phyloP scores from a whole-genome alignment of 2,113 vertebrate genomes.

The Catharus bicknelli region DNA sequence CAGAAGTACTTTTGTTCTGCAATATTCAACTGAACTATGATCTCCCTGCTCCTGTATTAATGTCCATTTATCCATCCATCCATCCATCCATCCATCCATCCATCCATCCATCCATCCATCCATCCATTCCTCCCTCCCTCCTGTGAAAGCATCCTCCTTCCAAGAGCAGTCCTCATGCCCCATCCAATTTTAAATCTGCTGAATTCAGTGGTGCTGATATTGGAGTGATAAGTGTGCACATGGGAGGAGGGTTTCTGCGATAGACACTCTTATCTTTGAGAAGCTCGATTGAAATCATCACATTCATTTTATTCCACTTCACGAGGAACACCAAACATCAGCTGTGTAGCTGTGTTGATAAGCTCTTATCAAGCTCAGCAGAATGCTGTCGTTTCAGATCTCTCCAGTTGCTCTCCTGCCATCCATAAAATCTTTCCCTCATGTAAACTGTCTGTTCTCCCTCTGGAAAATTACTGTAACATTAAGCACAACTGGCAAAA shows the following conservation, averaged over 20 bases:
- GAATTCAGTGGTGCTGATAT: background rate
- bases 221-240: background rate
- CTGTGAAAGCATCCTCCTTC: background rate
- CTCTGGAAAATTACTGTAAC: background rate
- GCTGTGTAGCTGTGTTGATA: slow-evolving; percentile 34
- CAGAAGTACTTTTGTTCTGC: background rate
- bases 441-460: background rate
- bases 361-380: slow-evolving; percentile 59
- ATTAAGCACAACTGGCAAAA: background rate
- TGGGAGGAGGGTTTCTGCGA: background rate
- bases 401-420: background rate
- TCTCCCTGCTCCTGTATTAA: background rate
- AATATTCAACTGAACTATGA: background rate
- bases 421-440: slow-evolving; percentile 27
- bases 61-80: background rate
- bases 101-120: background rate
- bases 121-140: background rate
- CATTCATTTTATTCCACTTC: slow-evolving; percentile 37
- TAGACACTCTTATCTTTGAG: slow-evolving; percentile 25
- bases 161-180: background rate
- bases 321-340: background rate
- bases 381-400: slow-evolving; percentile 36
- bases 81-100: background rate
- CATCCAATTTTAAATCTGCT: background rate
- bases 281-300: slow-evolving; percentile 30